A percentile compares a stretch with the other conserved stretches of the same genome.
Conservation (phyloP, 2,113 vertebrate genomes). For the Piprites chloris region DNA sequence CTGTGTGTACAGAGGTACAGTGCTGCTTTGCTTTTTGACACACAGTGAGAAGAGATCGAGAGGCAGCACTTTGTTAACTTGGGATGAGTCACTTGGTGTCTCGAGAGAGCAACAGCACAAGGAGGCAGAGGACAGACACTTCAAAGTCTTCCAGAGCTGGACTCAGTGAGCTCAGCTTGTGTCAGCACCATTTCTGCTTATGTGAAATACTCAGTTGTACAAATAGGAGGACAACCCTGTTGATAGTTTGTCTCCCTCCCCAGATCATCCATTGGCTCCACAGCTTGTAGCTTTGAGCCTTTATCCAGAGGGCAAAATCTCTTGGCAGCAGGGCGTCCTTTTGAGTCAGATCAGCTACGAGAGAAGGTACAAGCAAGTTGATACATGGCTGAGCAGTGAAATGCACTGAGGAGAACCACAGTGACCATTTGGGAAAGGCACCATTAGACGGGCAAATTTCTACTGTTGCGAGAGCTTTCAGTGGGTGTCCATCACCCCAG, state of each 20-base stretch:
- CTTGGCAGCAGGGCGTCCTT: not conserved
- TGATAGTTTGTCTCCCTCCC: not conserved
- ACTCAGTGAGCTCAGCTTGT: not conserved
- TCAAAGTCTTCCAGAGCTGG: not conserved
- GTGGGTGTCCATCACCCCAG: not conserved
- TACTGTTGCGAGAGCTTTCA: not conserved
- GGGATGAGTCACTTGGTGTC: not conserved
- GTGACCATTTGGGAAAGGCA: not conserved
- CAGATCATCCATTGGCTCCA: not conserved
- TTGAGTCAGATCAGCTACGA: not conserved
- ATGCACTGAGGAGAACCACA: not conserved
- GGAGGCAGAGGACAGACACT: not conserved
- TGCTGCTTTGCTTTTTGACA: not conserved
- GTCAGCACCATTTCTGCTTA: not conserved
- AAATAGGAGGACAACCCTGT: not conserved
- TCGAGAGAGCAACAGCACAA: rapidly evolving
- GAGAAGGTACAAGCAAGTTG: not conserved
- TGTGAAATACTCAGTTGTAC: not conserved
- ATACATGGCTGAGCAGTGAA: not conserved
- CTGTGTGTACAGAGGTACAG: not conserved
- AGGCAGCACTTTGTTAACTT: not conserved
- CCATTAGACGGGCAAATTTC: not conserved
- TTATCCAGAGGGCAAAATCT: not conserved
- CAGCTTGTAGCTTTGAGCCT: not conserved
- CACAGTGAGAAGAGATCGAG: not conserved